A percentile compares a stretch with the other conserved stretches of the same genome.
Conservation (phyloP, 2,888 invertebrate species). For the Scaptomyza polygonia region DNA sequence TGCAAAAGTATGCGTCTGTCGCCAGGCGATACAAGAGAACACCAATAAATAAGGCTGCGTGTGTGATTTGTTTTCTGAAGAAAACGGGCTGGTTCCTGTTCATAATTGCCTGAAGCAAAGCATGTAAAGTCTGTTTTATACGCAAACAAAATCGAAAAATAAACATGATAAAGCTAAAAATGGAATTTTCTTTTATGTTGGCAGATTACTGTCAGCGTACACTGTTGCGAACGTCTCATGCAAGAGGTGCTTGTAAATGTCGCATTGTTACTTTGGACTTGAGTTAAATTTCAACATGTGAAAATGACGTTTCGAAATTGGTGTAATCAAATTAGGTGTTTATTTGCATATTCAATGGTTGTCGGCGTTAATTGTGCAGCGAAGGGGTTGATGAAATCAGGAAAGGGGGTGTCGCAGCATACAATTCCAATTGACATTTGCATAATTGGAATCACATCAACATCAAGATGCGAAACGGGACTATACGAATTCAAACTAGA, state of each 20-base stretch:
- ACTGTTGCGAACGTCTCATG: conserved; percentile 36
- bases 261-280: conserved; percentile 66
- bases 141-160: background rate
- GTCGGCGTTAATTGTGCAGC: background rate
- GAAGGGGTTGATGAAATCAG: no score
- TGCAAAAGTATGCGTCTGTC: conserved; percentile 40
- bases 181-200: background rate
- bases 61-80: background rate
- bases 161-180: no score
- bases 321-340: conserved; percentile 57
- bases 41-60: background rate
- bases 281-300: conserved; percentile 56
- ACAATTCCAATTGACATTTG: conserved; percentile 42
- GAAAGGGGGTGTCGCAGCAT: conserved; percentile 1
- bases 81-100: background rate
- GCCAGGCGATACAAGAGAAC: conserved; percentile 7
- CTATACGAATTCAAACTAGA: conserved; percentile 11
- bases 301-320: conserved; percentile 65
- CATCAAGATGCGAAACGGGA: conserved; percentile 29
- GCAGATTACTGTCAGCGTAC: conserved; percentile 14
- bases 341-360: conserved; percentile 47
- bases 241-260: conserved; percentile 45
- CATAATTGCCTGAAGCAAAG: background rate
- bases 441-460: conserved; percentile 45
- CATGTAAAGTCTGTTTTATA: background rate